phyloP scores from a whole-genome alignment of 2,888 invertebrate genomes.

The Pocota personata region DNA sequence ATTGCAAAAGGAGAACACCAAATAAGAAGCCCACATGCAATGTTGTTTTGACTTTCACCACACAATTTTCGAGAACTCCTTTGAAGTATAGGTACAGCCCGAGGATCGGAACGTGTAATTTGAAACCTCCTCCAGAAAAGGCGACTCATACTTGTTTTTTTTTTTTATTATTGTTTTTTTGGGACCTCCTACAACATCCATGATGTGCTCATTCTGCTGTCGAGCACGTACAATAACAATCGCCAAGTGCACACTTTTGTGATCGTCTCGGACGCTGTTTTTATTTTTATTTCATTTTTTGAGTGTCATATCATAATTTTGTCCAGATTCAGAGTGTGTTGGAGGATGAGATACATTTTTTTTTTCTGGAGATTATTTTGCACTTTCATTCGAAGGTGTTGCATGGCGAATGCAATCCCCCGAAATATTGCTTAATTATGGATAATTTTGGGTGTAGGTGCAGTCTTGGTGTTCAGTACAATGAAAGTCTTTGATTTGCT shows the following conservation, averaged over 20 bases:
- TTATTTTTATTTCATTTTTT: neutral
- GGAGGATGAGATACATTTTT: neutral
- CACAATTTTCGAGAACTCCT: neutral
- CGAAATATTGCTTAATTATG: constrained; percentile 21
- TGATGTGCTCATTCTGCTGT: neutral
- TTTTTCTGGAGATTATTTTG: neutral
- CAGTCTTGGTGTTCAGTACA: neutral
- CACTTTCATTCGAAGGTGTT: constrained; percentile 9
- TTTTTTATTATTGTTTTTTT: neutral
- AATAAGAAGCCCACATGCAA: constrained; percentile 17
- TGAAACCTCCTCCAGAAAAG: constrained; percentile 27
- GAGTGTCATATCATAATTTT: constrained; percentile 27
- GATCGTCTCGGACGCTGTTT: neutral
- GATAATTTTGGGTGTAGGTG: constrained; percentile 14
- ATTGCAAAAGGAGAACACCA: neutral
- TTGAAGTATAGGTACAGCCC: neutral
- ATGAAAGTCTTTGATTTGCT: neutral
- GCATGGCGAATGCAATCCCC: neutral
- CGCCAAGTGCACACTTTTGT: neutral
- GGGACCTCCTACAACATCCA: constrained; percentile 26
- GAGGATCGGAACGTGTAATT: constrained; percentile 20
- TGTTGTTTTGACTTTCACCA: constrained; percentile 11
- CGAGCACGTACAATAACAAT: constrained; percentile 20
- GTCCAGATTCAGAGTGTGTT: neutral
- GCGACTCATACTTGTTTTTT: neutral